Evolutionary conservation across 1,140 invertebrate genomes (phyloP).

Genomic region (Drosophila tropicalis): DNA sequence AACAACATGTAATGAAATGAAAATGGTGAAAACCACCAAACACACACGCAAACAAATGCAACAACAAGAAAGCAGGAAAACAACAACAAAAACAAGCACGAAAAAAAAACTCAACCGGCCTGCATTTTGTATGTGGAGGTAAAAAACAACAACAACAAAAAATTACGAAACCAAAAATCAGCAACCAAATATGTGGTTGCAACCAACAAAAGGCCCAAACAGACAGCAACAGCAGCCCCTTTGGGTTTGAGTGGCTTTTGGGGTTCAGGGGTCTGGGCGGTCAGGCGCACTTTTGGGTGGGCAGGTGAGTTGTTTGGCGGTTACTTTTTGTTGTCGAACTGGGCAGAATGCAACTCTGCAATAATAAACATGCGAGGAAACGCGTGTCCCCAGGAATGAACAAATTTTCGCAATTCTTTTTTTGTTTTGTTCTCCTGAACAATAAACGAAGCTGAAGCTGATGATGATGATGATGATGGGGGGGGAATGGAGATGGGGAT

Average conservation of each 20-base stretch:
- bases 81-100: constrained; percentile 19
- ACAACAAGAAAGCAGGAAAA: constrained; percentile 64
- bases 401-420: background rate
- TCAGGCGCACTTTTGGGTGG: background rate
- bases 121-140: constrained; percentile 33
- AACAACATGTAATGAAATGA: constrained; percentile 27
- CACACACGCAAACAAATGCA: constrained; percentile 64
- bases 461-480: constrained; percentile 7
- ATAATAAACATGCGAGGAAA: constrained; percentile 73
- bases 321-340: constrained; percentile 42
- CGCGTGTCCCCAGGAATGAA: constrained; percentile 55
- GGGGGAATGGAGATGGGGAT: constrained; percentile 8
- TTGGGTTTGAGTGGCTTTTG: background rate
- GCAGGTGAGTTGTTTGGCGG: constrained; percentile 72
- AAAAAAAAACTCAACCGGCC: constrained; percentile 30
- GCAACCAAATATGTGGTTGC: constrained; percentile 82
- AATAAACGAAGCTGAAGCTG: constrained; percentile 45
- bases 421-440: constrained; percentile 27
- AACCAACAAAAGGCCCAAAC: constrained; percentile 76
- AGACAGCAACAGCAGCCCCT: constrained; percentile 45
- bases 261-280: background rate
- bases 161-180: constrained; percentile 82
- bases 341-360: constrained; percentile 37
- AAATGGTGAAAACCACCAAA: constrained; percentile 71
- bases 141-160: constrained; percentile 33